These are phyloP conservation scores for Discoglossus pictus DNA, from an alignment of 2,797 vertebrate species.

Conservation along the genomic window DNA sequence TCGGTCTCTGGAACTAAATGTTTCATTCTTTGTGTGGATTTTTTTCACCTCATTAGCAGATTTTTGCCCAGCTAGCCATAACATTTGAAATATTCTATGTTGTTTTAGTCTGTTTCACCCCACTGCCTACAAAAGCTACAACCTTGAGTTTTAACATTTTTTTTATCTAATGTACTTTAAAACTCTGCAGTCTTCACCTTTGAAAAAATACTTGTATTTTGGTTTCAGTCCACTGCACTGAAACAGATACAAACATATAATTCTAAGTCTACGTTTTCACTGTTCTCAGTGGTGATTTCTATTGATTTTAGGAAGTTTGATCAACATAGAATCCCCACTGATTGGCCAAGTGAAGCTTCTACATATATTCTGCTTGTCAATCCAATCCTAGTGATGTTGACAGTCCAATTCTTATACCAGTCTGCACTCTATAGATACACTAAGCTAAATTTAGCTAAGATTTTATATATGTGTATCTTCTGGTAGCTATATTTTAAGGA, in stretches of 20 bases:
- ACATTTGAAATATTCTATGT: constrained; percentile 45
- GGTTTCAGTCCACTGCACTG: constrained; percentile 49
- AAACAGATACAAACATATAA: constrained; percentile 49
- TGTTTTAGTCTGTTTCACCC: constrained; percentile 52
- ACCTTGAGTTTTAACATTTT: constrained; percentile 48
- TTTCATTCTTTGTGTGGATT: constrained; percentile 45
- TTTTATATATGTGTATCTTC: not conserved
- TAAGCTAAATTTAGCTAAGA: not conserved
- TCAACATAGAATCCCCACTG: constrained; percentile 50
- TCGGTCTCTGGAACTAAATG: constrained; percentile 39
- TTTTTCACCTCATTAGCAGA: constrained; percentile 50
- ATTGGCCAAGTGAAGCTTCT: constrained; percentile 41
- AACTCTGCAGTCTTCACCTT: constrained; percentile 50
- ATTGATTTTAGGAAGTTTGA: constrained; percentile 48
- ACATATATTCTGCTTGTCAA: constrained; percentile 46
- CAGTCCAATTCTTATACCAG: constrained; percentile 36
- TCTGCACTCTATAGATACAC: constrained; percentile 4
- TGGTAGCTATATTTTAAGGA: too few species aligned
- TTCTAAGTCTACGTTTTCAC: constrained; percentile 47
- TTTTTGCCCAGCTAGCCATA: constrained; percentile 49
- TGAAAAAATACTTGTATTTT: constrained; percentile 49
- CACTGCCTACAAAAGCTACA: constrained; percentile 51
- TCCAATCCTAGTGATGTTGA: constrained; percentile 37
- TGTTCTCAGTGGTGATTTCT: constrained; percentile 50
- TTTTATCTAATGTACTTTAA: constrained; percentile 50